Evolutionary conservation across 2,888 invertebrate species (phyloP).

Genomic region (Drosophila affinis): DNA sequence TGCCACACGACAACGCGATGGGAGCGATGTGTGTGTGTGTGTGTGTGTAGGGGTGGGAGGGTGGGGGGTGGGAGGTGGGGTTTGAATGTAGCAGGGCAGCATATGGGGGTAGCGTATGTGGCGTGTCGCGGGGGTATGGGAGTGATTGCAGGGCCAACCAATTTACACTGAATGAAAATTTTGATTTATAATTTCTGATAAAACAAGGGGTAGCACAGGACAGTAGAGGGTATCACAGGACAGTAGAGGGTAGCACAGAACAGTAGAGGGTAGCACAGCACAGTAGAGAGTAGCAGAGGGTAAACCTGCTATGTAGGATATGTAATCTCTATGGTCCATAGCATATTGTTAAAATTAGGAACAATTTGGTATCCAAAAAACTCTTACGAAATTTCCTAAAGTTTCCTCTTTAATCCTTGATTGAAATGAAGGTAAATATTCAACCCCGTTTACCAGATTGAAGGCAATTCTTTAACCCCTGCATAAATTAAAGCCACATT

Average conservation of each 20-base stretch:
- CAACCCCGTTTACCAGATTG: neutral
- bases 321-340: no score
- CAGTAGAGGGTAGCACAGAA: neutral
- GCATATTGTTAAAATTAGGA: no score
- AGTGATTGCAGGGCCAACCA: slow-evolving; percentile 17
- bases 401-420: no score
- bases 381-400: no score
- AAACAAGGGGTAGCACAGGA: slow-evolving; percentile 9
- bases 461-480: neutral
- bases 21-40: slow-evolving; percentile 13
- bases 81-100: neutral
- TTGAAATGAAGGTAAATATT: neutral
- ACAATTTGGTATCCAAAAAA: no score
- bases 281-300: neutral
- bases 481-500: neutral
- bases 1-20: neutral
- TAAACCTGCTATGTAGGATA: neutral
- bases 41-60: no score
- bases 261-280: no score
- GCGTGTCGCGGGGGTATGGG: neutral
- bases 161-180: slow-evolving; percentile 41
- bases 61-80: neutral
- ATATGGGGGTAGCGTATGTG: slow-evolving; percentile 4
- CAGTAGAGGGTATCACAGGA: neutral
- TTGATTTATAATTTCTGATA: slow-evolving; percentile 55